phyloP scores from a whole-genome alignment of 2,797 vertebrate genomes.

The Dermochelys coriacea region DNA sequence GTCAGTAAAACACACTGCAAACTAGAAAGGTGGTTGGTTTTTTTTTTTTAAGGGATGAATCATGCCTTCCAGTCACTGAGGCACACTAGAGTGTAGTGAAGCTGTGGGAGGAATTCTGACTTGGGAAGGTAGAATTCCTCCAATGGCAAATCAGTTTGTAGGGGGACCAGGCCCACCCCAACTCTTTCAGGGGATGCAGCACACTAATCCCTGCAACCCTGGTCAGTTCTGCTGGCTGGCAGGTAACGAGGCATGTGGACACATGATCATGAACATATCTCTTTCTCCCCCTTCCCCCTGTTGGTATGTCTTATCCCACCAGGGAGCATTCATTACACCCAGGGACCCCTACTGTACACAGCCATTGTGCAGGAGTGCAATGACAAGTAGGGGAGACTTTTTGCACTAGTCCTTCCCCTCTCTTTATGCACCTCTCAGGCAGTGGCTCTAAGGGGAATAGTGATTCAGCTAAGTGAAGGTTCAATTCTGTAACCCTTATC shows the following conservation, averaged over 20 bases:
- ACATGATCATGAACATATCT: background rate
- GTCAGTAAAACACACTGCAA: background rate
- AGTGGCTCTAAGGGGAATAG: background rate
- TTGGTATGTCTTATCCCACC: background rate
- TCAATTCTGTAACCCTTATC: background rate
- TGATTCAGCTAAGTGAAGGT: background rate
- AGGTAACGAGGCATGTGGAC: background rate
- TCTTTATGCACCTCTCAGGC: background rate
- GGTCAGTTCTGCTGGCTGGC: background rate
- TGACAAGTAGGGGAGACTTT: background rate
- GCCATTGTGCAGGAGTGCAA: background rate
- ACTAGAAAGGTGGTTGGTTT: background rate
- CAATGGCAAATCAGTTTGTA: background rate
- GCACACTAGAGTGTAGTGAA: background rate
- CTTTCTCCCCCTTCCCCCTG: background rate
- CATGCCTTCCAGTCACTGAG: no score
- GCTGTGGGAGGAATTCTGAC: background rate
- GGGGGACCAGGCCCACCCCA: background rate
- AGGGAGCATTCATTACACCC: background rate
- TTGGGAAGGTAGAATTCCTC: background rate
- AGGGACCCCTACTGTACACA: background rate
- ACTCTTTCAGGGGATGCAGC: no score
- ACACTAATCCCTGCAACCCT: no score
- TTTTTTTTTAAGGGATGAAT: no score
- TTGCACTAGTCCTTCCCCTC: background rate